Conservation (phyloP, 2,113 vertebrate genomes). For the Condylura cristata region DNA sequence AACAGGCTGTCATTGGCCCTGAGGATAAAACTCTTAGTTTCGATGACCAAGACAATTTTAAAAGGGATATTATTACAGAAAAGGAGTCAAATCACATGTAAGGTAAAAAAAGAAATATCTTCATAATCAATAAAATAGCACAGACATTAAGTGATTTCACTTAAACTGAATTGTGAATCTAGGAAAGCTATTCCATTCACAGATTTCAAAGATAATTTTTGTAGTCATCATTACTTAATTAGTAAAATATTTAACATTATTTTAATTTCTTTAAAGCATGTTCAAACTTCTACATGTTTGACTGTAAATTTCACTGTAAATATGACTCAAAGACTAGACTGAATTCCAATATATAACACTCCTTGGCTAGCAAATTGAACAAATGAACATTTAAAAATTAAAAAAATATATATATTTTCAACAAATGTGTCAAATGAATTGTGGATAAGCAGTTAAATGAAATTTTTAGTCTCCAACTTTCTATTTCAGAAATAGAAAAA, state of each 20-base stretch:
- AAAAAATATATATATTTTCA: constrained; percentile 21
- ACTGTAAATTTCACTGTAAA: too few species aligned
- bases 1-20: neutral
- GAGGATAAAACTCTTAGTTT: neutral
- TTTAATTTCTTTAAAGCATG: constrained; percentile 34
- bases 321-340: neutral
- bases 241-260: neutral
- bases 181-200: neutral
- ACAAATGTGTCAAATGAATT: neutral
- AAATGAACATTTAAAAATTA: neutral
- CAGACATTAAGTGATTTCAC: neutral
- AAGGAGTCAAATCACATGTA: neutral
- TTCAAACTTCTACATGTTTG: neutral
- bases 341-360: neutral
- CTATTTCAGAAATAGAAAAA: neutral
- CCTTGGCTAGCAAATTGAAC: neutral
- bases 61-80: neutral
- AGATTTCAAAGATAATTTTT: neutral
- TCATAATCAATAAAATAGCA: neutral
- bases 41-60: neutral
- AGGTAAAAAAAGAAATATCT: neutral
- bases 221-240: neutral
- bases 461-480: constrained; percentile 5
- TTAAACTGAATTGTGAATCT: neutral
- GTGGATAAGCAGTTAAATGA: neutral